Evolutionary conservation across 2,888 invertebrate species (phyloP).

Genomic region (Boloria euphrosyne): DNA sequence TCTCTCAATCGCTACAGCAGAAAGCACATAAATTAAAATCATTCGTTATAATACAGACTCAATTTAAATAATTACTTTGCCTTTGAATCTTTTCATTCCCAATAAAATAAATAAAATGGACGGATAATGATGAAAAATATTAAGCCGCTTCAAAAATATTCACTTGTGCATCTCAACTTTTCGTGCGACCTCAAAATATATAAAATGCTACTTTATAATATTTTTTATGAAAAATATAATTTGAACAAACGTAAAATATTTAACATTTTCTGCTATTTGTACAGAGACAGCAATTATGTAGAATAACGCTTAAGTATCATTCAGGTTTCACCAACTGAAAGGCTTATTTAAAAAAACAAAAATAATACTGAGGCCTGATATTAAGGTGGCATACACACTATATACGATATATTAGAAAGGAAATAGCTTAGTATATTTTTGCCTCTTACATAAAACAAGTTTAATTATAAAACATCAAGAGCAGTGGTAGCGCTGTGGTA

Average conservation of each 20-base stretch:
- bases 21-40: constrained; percentile 11
- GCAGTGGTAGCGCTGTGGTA: too few species aligned
- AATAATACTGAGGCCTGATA: constrained; percentile 21
- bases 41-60: constrained; percentile 17
- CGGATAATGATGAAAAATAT: constrained; percentile 11
- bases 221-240: constrained; percentile 6
- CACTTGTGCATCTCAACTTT: constrained; percentile 2
- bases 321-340: constrained; percentile 18
- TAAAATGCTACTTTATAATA: constrained; percentile 5
- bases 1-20: constrained; percentile 1
- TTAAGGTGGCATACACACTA: constrained; percentile 17
- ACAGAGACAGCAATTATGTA: constrained; percentile 20
- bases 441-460: too few species aligned
- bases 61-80: constrained; percentile 22
- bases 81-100: constrained; percentile 21
- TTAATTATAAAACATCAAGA: too few species aligned
- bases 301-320: constrained; percentile 21
- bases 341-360: constrained; percentile 24
- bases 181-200: not conserved
- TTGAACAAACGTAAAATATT: constrained; percentile 9
- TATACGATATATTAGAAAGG: not conserved
- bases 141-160: not conserved
- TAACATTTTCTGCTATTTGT: constrained; percentile 19
- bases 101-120: constrained; percentile 17
- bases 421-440: not conserved